Conservation (phyloP, 2,113 vertebrate species). For the Sarotherodon lohbergeri region DNA sequence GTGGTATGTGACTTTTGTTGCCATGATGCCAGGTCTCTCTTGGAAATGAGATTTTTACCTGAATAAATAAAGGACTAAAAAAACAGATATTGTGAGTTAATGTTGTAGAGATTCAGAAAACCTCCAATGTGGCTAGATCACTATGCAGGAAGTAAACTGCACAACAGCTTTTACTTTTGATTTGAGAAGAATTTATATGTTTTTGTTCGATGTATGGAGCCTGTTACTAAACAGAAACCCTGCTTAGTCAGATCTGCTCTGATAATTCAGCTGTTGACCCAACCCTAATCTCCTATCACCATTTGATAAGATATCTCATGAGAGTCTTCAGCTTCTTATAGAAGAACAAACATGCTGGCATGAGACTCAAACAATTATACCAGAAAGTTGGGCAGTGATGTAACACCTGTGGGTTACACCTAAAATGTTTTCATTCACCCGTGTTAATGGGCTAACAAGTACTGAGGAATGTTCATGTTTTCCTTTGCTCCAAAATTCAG, state of each 20-base stretch:
- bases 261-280: rapidly evolving
- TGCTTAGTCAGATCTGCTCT: not conserved
- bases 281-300: not conserved
- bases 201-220: not conserved
- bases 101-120: not conserved
- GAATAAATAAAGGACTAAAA: no score
- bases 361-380: not conserved
- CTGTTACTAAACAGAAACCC: not conserved
- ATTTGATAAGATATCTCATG: not conserved
- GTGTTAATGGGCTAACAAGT: not conserved
- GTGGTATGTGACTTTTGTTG: no score
- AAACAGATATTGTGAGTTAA: not conserved
- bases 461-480: not conserved
- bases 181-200: not conserved
- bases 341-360: not conserved
- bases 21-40: no score
- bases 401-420: not conserved
- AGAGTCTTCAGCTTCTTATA: not conserved
- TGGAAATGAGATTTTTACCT: no score
- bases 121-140: not conserved
- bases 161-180: not conserved
- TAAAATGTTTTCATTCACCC: not conserved
- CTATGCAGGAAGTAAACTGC: not conserved
- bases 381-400: not conserved
- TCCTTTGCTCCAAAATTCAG: not conserved